phyloP scores from a whole-genome alignment of 1,140 invertebrate species.

The Drosophila biarmipes region DNA sequence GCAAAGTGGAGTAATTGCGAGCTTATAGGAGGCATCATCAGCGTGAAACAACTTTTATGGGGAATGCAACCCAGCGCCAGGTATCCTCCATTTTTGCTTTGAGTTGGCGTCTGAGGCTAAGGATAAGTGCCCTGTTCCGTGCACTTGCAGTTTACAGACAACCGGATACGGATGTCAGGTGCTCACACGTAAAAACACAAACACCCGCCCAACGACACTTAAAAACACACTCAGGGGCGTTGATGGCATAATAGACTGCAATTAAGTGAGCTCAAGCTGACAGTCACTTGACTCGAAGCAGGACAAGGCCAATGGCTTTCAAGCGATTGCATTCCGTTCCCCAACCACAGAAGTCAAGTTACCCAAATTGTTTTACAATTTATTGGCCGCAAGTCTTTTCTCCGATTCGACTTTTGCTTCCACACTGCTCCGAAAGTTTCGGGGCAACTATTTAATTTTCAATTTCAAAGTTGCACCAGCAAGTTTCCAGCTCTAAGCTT shows the following conservation, averaged over 20 bases:
- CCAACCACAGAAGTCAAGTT: background rate
- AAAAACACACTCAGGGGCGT: slow-evolving; percentile 68
- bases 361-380: slow-evolving; percentile 7
- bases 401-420: slow-evolving; percentile 11
- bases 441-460: slow-evolving; percentile 56
- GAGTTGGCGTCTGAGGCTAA: slow-evolving; percentile 36
- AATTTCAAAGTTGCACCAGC: slow-evolving; percentile 38
- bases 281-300: slow-evolving; percentile 54
- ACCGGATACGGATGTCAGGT: slow-evolving; percentile 70
- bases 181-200: slow-evolving; percentile 35
- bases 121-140: slow-evolving; percentile 58
- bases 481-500: slow-evolving; percentile 59
- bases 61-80: slow-evolving; percentile 29
- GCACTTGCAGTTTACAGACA: slow-evolving; percentile 54
- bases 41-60: slow-evolving; percentile 50
- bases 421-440: slow-evolving; percentile 64
- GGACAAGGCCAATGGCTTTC: slow-evolving; percentile 45
- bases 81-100: background rate
- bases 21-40: slow-evolving; percentile 55
- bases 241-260: slow-evolving; percentile 82
- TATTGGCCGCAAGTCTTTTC: background rate
- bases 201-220: slow-evolving; percentile 47
- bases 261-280: slow-evolving; percentile 75
- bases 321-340: slow-evolving; percentile 1
- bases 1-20: slow-evolving; percentile 74